Conservation (phyloP, 1,140 invertebrate genomes). For the Papilio machaon region DNA sequence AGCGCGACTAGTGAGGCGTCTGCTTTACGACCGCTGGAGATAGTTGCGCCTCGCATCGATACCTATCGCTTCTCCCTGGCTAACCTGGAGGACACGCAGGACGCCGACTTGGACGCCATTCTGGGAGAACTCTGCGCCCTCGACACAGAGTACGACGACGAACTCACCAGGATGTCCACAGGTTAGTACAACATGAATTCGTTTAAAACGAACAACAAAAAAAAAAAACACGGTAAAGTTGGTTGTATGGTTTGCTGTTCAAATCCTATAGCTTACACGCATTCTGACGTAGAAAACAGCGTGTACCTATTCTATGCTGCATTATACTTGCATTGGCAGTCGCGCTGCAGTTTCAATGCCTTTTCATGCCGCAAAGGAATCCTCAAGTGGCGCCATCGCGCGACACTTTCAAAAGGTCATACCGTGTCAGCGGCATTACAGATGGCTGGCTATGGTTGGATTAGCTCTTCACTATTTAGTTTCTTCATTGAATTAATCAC, state of each 20-base stretch:
- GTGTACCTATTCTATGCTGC: too few relatives aligned
- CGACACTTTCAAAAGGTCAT: slow-evolving; percentile 1
- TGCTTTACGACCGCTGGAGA: slow-evolving; percentile 71
- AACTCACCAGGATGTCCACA: slow-evolving; percentile 79
- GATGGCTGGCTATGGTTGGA: not conserved
- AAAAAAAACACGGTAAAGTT: too few relatives aligned
- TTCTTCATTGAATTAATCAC: not conserved
- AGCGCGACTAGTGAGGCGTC: slow-evolving; percentile 59
- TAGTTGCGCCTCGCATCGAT: slow-evolving; percentile 86
- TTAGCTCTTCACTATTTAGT: not conserved
- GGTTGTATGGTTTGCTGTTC: too few relatives aligned
- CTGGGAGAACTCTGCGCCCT: slow-evolving; percentile 96
- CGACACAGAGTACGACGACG: slow-evolving; percentile 90
- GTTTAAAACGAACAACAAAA: too few relatives aligned
- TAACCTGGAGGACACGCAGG: slow-evolving; percentile 96
- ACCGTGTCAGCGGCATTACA: not conserved
- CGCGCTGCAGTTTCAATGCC: slow-evolving; percentile 25
- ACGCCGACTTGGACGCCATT: slow-evolving; percentile 97
- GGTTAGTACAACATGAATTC: slow-evolving; percentile 49
- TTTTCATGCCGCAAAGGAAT: not conserved
- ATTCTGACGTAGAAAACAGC: too few relatives aligned
- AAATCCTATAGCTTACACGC: too few relatives aligned
- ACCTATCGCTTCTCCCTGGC: slow-evolving; percentile 96
- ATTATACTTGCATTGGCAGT: not conserved
- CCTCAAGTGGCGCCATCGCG: not conserved